These are phyloP conservation scores for Podabrus alpinus DNA, from an alignment of 2,888 invertebrate species.

Conservation along the genomic window DNA sequence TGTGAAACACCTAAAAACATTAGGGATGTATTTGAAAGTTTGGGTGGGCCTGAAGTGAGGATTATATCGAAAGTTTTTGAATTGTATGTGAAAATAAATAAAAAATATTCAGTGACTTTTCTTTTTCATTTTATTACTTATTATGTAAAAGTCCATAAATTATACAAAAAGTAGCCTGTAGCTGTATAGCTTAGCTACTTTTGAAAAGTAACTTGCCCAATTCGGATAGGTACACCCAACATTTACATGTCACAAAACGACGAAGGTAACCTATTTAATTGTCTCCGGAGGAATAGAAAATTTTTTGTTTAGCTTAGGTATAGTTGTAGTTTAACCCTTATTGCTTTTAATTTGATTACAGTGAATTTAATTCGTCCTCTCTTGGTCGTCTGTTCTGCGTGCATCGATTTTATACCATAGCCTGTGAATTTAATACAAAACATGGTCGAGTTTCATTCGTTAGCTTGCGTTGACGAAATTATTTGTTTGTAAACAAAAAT, in stretches of 20 bases:
- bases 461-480: not conserved
- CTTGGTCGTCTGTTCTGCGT: not conserved
- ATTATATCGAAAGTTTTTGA: no score
- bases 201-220: not conserved
- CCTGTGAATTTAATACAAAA: not conserved
- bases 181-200: no score
- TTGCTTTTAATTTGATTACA: slow-evolving; percentile 22
- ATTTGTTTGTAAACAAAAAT: not conserved
- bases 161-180: no score
- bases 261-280: not conserved
- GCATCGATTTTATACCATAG: not conserved
- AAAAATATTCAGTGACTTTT: no score
- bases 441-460: not conserved
- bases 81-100: no score
- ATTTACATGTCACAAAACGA: not conserved
- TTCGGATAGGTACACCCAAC: not conserved
- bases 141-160: no score
- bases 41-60: no score
- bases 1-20: no score
- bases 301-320: not conserved
- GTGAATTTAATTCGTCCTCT: slow-evolving; percentile 18
- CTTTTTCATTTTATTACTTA: no score
- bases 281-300: not conserved
- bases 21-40: no score
- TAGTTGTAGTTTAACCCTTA: slow-evolving; percentile 15